A percentile compares a stretch with the other conserved stretches of the same genome.
Evolutionary conservation across 2,113 vertebrate species (phyloP).

Genomic region (Andinoacara biseriatus): DNA sequence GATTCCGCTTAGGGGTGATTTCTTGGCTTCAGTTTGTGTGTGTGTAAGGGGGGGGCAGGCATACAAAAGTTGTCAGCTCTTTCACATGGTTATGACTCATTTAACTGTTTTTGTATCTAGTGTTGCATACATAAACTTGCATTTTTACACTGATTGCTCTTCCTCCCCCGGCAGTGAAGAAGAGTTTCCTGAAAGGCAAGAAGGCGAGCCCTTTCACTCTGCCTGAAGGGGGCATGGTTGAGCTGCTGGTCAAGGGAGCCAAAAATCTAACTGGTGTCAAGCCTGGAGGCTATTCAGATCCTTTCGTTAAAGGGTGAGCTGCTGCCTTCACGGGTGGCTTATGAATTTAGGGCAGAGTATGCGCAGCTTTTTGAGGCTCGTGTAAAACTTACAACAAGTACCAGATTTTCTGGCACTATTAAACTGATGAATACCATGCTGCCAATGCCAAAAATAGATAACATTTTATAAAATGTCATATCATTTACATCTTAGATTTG

Average conservation of each 20-base stretch:
- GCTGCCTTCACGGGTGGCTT: neutral
- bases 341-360: neutral
- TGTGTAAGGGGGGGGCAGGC: neutral
- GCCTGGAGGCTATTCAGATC: slow-evolving; percentile 93
- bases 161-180: slow-evolving; percentile 82
- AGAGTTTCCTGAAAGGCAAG: slow-evolving; percentile 86
- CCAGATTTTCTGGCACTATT: neutral
- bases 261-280: slow-evolving; percentile 96
- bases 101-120: neutral
- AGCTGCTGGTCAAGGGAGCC: slow-evolving; percentile 95
- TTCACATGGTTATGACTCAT: neutral
- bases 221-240: slow-evolving; percentile 90
- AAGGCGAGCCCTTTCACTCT: slow-evolving; percentile 81
- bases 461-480: neutral
- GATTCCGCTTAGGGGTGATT: neutral
- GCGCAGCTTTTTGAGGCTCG: neutral
- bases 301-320: slow-evolving; percentile 95
- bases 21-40: too few relatives aligned
- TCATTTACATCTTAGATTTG: neutral
- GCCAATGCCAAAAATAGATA: neutral
- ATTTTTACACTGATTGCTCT: neutral
- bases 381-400: neutral
- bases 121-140: neutral
- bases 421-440: neutral
- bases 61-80: neutral